Base-by-base conservation (phyloP, 2,113 vertebrate species). In the Procavia capensis region DNA sequence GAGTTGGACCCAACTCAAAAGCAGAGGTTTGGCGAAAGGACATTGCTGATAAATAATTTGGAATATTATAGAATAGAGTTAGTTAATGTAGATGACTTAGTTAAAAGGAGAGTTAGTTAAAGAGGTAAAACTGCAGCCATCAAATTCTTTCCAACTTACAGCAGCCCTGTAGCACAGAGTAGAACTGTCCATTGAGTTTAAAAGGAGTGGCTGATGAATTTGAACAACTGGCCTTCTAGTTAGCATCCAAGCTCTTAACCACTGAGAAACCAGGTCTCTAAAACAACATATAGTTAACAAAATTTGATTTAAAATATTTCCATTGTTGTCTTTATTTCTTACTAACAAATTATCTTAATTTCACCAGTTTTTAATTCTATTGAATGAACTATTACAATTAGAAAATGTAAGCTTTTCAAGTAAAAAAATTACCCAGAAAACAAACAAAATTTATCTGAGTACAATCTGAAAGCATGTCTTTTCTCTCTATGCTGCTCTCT, bases 341-440 rank as follows among this genome's bases (percentile, higher is more conserved):
- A 80, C 17, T 87, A 83, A 72, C 39, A 20, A 66, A 72, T 57
- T 59, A 47, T 19, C 94, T 88, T 66, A 36, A 27, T 85, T 93
- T 74, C 43, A 43, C 7, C 47, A 39, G 16, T 29, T 43, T 34
- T 83, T 31, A 79, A 50, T 9, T 87, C 68, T 85, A 66, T 41
- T 54, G 8, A 75, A 85, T 94, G 47, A 47, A 79, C 74, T 47
- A 36, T 10, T 66, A 75, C 50, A 85, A 9, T 39, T 83, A 90
- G 34, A 88, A 36, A 34, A 75, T 9, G 13, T 36, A n/a, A 85
- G 79, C 9, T 63, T 95, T 74, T 8, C 22, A 86, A 66, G 68
- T 57, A 54, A 41, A 97, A 95, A 95, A 79, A 63, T 80, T 92
- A 61, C 20, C 89, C 10, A 64, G 50, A 7, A 92, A 66, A 75